These are phyloP conservation scores for Phrynosoma platyrhinos DNA, from an alignment of 2,113 vertebrate species.

Conservation along the genomic window DNA sequence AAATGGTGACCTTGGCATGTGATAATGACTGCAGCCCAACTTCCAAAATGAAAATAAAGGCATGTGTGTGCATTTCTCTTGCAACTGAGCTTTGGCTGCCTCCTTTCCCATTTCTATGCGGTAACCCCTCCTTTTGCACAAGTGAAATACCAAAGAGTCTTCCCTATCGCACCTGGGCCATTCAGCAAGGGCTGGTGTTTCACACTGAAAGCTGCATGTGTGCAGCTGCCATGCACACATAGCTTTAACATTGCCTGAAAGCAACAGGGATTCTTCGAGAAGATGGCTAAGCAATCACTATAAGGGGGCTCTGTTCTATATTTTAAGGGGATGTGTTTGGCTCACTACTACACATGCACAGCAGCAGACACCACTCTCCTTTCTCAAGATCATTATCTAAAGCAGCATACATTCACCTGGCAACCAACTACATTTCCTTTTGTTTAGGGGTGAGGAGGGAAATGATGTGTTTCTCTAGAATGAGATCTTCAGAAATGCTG, in stretches of 20 bases:
- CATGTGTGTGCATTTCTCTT: no score
- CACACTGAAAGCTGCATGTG: neutral
- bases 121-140: neutral
- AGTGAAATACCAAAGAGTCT: neutral
- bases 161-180: neutral
- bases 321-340: neutral
- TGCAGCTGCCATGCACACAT: neutral
- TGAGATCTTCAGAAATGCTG: constrained; percentile 64
- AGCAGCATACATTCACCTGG: constrained; percentile 37
- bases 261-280: neutral
- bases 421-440: constrained; percentile 17
- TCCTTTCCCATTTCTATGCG: neutral
- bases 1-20: neutral
- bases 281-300: neutral
- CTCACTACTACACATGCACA: neutral
- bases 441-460: neutral
- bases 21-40: neutral
- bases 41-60: neutral
- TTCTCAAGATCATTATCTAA: neutral
- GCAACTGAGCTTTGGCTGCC: neutral
- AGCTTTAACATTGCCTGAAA: neutral
- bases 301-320: neutral
- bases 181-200: neutral
- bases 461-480: neutral
- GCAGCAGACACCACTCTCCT: neutral